Evolutionary conservation across 2,797 vertebrate species (phyloP), one percentile per base, ranked within the genome.

Genomic region (Enteromius treurensis): DNA sequence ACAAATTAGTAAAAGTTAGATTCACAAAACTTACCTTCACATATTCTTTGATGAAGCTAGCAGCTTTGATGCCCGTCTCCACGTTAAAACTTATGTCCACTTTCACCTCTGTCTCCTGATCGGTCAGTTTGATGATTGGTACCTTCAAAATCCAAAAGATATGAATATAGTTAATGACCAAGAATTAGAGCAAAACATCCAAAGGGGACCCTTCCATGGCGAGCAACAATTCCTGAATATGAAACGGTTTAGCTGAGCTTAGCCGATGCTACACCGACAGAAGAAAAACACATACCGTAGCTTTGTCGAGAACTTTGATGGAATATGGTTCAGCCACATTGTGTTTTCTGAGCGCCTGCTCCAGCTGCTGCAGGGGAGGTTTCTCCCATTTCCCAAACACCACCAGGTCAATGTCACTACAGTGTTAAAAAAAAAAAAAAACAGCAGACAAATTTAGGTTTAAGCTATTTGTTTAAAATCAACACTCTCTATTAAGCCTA

Each of bases 71-170:
- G 32, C 98, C 98, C 23, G 97, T 98, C 94, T 98, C 97, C 87
- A 99, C 96, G 62, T 99, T 99, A 90, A 99, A 99, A 92, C 98
- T 99, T 92, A 99, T 99, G 94, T 99, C 98, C 79, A 99, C 98
- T 93, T 99, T 99, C 53, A 99, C 97, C 80, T 99, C 98, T 0
- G 98, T 99, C 93, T 98, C 96, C 94, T 96, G 96, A 93, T 99
- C 98, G 2, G 97, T 99, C 88, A 99, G 95, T 90, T 99, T 99
- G 91, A 99, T 99, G 91, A 99, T 99, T 84, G 98, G 98, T 90
- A 99, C 98, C 98, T 99, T 74, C 71, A 82, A 65, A 68, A 62
- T 73, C 32, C 6, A 29, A 37, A 37, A 85, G 58, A 69, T 34
- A 34, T 5, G 8, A 64, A 17, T 14, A 17, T 23, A n/a, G 26